A percentile compares a stretch with the other conserved stretches of the same genome.
Conservation (phyloP, 2,888 invertebrate species). For the Scaptomyza reducta region DNA sequence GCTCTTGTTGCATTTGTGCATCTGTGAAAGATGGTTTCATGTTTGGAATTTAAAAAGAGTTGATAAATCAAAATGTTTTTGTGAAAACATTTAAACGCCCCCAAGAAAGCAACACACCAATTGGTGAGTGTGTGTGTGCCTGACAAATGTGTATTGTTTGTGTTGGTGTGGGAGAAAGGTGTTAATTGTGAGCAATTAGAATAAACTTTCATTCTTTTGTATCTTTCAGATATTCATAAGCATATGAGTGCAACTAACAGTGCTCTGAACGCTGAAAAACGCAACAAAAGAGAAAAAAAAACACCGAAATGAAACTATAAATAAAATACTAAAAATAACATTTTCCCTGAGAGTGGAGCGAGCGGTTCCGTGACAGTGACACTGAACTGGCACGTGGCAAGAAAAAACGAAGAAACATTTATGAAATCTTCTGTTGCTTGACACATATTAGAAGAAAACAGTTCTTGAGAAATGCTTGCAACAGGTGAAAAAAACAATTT, state of each 20-base stretch:
- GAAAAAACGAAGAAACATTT: conserved; percentile 41
- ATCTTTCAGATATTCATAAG: conserved; percentile 46
- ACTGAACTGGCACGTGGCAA: conserved; percentile 51
- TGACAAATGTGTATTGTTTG: conserved; percentile 64
- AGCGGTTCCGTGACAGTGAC: conserved; percentile 40
- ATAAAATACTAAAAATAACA: conserved; percentile 5
- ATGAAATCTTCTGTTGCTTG: conserved; percentile 56
- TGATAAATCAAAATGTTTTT: conserved; percentile 78
- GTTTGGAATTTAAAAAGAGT: conserved; percentile 75
- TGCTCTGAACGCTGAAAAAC: conserved; percentile 3
- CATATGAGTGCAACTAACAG: not conserved
- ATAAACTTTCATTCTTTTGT: conserved; percentile 24
- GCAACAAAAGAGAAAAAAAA: conserved; percentile 11
- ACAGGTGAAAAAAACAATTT: conserved; percentile 81
- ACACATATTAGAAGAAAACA: conserved; percentile 39
- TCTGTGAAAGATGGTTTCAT: conserved; percentile 68
- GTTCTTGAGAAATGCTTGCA: conserved; percentile 73
- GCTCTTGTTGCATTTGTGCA: conserved; percentile 27
- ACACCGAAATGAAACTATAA: conserved; percentile 14
- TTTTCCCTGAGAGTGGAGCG: not conserved
- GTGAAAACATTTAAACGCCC: conserved; percentile 47
- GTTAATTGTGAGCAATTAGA: conserved; percentile 67
- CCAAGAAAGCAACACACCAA: conserved; percentile 17
- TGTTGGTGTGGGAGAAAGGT: conserved; percentile 46
- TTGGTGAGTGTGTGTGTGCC: conserved; percentile 12